A percentile compares a stretch with the other conserved stretches of the same genome.
These are phyloP conservation scores for Metallyticus violacea DNA, from an alignment of 2,888 invertebrate species.

Conservation along the genomic window DNA sequence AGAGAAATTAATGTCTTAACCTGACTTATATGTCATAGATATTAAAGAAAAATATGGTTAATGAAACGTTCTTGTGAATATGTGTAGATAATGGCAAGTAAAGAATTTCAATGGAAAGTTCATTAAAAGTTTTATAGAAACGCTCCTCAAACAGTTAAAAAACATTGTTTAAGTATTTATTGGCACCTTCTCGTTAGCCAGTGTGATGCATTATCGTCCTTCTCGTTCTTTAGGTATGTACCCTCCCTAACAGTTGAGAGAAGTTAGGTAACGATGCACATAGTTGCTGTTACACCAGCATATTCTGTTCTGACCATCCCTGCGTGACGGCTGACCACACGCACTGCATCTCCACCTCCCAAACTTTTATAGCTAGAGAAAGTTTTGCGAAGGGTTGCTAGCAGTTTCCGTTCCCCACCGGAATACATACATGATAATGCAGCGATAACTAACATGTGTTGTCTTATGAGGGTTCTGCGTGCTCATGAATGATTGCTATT, in stretches of 20 bases:
- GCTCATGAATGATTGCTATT: background rate
- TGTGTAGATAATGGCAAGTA: no score
- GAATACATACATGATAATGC: background rate
- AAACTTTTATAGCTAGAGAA: background rate
- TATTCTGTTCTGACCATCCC: background rate
- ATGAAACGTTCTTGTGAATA: no score
- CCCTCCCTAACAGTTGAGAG: background rate
- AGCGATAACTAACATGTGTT: background rate
- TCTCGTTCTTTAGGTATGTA: background rate
- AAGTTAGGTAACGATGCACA: background rate
- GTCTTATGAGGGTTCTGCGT: background rate
- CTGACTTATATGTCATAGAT: no score
- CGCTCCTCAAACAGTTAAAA: no score
- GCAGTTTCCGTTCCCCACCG: background rate
- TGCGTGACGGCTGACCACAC: background rate
- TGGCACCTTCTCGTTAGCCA: background rate
- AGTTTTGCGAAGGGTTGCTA: background rate
- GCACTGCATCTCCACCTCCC: background rate
- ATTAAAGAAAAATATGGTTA: no score
- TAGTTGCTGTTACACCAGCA: background rate
- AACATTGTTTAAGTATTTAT: no score
- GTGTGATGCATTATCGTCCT: background rate
- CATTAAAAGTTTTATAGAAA: no score
- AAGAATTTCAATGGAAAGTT: no score
- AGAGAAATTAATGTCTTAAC: no score